These are phyloP conservation scores for Pachycephus smyrnensis DNA, from an alignment of 2,888 invertebrate species.

Conservation along the genomic window DNA sequence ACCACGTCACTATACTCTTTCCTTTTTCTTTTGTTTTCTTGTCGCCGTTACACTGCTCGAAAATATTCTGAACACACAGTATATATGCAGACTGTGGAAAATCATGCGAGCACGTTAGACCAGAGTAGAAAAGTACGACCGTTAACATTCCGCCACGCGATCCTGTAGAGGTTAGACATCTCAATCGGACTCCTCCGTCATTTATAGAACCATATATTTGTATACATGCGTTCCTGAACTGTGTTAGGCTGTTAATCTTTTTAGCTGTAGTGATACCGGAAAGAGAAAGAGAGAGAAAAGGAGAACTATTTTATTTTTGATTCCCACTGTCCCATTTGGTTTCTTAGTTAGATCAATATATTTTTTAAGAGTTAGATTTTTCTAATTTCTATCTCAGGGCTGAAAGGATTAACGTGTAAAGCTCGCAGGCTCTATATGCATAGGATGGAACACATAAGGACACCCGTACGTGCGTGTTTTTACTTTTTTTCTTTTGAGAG, in stretches of 20 bases:
- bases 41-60: neutral
- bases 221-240: neutral
- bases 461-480: neutral
- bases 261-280: neutral
- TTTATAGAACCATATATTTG: neutral
- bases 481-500: neutral
- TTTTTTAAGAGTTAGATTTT: neutral
- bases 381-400: neutral
- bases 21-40: neutral
- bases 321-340: neutral
- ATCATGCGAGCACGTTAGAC: neutral
- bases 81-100: neutral
- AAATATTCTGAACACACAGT: neutral
- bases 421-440: neutral
- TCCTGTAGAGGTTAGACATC: conserved; percentile 34
- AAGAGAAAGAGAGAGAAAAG: neutral
- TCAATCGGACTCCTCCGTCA: conserved; percentile 33
- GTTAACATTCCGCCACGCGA: conserved; percentile 44
- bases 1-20: neutral
- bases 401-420: neutral
- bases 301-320: neutral
- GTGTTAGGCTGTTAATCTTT: neutral
- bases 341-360: neutral
- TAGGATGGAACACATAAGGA: neutral
- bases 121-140: conserved; percentile 8